Percentiles rank a stretch among this genome's conserved stretches.
Conservation (phyloP, 2,888 invertebrate species). For the Zeuzera pyrina region DNA sequence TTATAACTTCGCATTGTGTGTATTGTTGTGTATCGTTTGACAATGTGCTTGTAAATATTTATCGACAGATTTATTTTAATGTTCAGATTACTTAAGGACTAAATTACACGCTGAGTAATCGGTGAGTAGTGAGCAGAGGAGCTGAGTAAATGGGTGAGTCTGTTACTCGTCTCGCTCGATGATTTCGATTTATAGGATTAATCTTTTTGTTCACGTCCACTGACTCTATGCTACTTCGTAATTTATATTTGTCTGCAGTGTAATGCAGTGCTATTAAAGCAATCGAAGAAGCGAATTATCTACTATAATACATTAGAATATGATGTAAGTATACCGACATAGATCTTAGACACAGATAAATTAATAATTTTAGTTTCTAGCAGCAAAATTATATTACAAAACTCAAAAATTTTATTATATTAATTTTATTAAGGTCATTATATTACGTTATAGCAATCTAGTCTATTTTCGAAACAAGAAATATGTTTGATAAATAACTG, state of each 20-base stretch:
- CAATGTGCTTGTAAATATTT: slow-evolving; percentile 57
- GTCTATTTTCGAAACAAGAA: too few species aligned
- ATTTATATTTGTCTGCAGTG: slow-evolving; percentile 13
- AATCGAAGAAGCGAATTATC: neutral
- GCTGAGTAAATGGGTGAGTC: slow-evolving; percentile 53
- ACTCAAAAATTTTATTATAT: too few species aligned
- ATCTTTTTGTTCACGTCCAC: slow-evolving; percentile 41
- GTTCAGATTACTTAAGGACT: slow-evolving; percentile 21
- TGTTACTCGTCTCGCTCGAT: slow-evolving; percentile 45
- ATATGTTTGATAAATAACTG: too few species aligned
- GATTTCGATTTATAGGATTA: slow-evolving; percentile 46
- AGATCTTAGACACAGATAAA: too few species aligned
- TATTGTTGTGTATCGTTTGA: slow-evolving; percentile 50
- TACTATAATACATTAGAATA: slow-evolving; percentile 1
- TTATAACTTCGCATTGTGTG: slow-evolving; percentile 54
- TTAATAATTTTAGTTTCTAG: too few species aligned
- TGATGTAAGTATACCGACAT: neutral
- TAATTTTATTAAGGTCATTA: too few species aligned
- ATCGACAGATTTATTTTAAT: slow-evolving; percentile 54
- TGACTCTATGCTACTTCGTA: slow-evolving; percentile 34
- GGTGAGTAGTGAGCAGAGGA: too few species aligned
- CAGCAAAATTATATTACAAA: too few species aligned
- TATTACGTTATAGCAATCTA: too few species aligned
- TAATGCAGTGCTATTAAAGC: slow-evolving; percentile 8
- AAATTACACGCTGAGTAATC: slow-evolving; percentile 65